Percentiles rank a stretch among this genome's conserved stretches.
These are phyloP conservation scores for Deilephila porcellus DNA, from an alignment of 2,888 invertebrate species.

Conservation along the genomic window DNA sequence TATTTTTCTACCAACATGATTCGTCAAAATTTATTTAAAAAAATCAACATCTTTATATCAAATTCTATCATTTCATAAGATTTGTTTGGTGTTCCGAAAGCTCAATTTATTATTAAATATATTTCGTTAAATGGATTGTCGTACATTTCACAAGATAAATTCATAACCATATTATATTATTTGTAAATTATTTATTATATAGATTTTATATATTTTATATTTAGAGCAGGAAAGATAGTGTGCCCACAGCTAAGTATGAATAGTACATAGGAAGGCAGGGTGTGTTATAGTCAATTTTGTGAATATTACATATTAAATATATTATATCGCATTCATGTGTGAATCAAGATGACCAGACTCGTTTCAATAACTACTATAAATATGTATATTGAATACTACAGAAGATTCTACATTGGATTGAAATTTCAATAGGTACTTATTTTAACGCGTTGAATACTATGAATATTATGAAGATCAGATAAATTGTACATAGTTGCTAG, in stretches of 20 bases:
- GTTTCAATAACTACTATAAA: neutral
- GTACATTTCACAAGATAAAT: conserved; percentile 37
- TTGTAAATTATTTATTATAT: conserved; percentile 21
- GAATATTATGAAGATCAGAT: no score
- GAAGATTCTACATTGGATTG: neutral
- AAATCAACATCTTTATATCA: conserved; percentile 39
- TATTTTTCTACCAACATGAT: conserved; percentile 36
- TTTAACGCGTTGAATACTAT: neutral
- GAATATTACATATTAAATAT: conserved; percentile 23
- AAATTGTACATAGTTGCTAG: no score
- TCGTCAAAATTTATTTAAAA: conserved; percentile 13
- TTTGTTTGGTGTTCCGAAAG: conserved; percentile 72
- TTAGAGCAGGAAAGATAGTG: conserved; percentile 33
- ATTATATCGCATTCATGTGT: conserved; percentile 24
- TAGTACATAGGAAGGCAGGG: conserved; percentile 54
- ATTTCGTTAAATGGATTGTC: conserved; percentile 44
- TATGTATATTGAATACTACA: neutral
- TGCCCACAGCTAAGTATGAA: conserved; percentile 69
- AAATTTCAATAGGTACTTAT: neutral
- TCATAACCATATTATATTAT: conserved; percentile 23
- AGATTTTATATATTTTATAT: conserved; percentile 11
- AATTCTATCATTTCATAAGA: conserved; percentile 76
- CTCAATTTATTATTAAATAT: conserved; percentile 52
- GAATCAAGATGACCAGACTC: neutral
- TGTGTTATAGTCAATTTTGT: conserved; percentile 39